Base-by-base conservation (phyloP, 2,113 vertebrate genomes). In the Syngnathus floridae region DNA sequence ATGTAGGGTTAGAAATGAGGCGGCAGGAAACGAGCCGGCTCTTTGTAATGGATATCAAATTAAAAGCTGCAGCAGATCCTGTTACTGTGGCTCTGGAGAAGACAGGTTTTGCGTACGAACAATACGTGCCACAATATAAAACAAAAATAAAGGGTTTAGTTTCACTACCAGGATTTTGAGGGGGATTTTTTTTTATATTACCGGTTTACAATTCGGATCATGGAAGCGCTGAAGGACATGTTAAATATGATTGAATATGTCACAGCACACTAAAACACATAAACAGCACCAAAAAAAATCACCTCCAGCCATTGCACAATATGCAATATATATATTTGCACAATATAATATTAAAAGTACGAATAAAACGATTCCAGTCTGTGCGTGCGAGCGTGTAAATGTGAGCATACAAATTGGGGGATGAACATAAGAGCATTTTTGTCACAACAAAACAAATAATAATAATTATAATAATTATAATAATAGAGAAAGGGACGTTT, bases 41-140 rank as follows among this genome's bases (percentile, higher is more conserved):
- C 79, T 89, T 87, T 87, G 88, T 87, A 84, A 88, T 79, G 81
- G 85, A 84, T 85, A 90, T 86, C 80, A 85, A 74, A 83, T 84
- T 72, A 71, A 82, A 84, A 80, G 65, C 71, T 17, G 72, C 80
- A 61, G 56, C 62, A 71, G 80, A 79, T 89, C 85, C 54, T 55
- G 74, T 89, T 84, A 81, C 85, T 68, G 66, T 81, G 66, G 64
- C 79, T 76, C 63, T n/a, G n/a, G 70, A 59, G 73, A 72, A 55
- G 74, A 52, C 41, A 62, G 22, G 81, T 86, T 79, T 83, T 65
- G 69, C 73, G 88, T 80, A 57, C 77, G 80, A 87, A 85, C 82
- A 59, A 59, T 76, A 79, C 79, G 84, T 82, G 79, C 69, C 76
- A 48, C 38, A 21, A 62, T 64, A 69, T 76, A 73, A 76, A 78